phyloP scores from a whole-genome alignment of 2,797 vertebrate species.

The Enteromius paludinosus region DNA sequence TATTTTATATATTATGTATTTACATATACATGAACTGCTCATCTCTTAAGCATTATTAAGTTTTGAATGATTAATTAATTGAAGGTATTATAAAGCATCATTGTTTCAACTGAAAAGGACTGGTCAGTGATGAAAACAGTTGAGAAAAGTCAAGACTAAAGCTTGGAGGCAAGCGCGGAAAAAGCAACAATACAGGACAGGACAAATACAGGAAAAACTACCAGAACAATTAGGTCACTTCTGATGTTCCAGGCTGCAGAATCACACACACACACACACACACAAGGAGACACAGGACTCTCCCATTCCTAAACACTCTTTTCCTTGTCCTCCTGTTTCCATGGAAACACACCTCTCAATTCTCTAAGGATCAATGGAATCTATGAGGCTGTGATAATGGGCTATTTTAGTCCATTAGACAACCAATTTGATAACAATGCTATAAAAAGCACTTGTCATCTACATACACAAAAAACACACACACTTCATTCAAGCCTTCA shows the following conservation, averaged over 20 bases:
- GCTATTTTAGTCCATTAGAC: conserved; percentile 70
- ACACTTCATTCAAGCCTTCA: conserved; percentile 7
- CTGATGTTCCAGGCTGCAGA: conserved; percentile 1
- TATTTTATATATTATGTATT: background rate
- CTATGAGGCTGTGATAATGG: conserved; percentile 59
- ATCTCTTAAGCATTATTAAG: background rate
- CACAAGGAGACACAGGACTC: conserved; percentile 3
- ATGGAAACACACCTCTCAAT: conserved; percentile 72
- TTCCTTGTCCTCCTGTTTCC: conserved; percentile 75
- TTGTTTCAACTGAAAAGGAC: background rate
- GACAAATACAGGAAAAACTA: background rate
- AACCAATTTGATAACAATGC: conserved; percentile 37
- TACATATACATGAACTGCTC: background rate
- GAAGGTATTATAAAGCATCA: background rate
- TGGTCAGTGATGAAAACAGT: background rate
- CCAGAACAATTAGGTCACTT: conserved; percentile 26
- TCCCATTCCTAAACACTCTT: conserved; percentile 51
- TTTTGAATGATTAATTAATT: background rate
- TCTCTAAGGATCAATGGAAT: conserved; percentile 64
- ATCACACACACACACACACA: background rate
- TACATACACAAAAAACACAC: conserved; percentile 34
- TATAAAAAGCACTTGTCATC: background rate
- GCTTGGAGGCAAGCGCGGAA: background rate
- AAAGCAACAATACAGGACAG: background rate
- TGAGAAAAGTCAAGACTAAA: background rate